A percentile compares a stretch with the other conserved stretches of the same genome.
These are phyloP conservation scores for Anas capensis DNA, from an alignment of 2,797 vertebrate genomes.

Conservation along the genomic window DNA sequence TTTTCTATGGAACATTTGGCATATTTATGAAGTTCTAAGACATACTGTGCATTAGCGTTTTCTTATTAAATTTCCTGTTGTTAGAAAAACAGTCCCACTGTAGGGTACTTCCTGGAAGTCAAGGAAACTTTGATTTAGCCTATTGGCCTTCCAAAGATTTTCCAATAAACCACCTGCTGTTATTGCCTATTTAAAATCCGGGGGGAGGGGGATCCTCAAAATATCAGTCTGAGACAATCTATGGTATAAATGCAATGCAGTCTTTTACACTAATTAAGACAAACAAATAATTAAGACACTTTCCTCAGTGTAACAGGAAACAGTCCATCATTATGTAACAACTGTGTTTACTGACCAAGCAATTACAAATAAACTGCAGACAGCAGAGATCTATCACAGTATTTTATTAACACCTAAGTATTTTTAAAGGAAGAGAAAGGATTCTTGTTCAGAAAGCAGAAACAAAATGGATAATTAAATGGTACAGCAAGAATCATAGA, in stretches of 20 bases:
- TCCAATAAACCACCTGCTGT: constrained; percentile 13
- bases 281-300: constrained; percentile 42
- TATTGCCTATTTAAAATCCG: constrained; percentile 24
- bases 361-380: neutral
- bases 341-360: neutral
- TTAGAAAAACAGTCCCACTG: neutral
- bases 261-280: neutral
- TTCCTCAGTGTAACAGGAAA: neutral
- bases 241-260: neutral
- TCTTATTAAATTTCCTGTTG: neutral
- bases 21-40: neutral
- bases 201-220: constrained; percentile 20
- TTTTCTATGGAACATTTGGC: neutral
- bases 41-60: neutral
- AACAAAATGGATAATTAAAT: neutral
- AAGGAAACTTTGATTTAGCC: constrained; percentile 31
- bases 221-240: neutral
- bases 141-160: constrained; percentile 34
- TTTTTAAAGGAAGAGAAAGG: neutral
- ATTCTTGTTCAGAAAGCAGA: neutral
- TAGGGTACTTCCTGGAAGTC: neutral
- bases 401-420: neutral
- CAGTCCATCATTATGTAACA: neutral
- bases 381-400: neutral
- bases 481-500: neutral